Base-by-base conservation (phyloP, 92 coral and sea anemone genomes). In the Actinostola sp. region DNA sequence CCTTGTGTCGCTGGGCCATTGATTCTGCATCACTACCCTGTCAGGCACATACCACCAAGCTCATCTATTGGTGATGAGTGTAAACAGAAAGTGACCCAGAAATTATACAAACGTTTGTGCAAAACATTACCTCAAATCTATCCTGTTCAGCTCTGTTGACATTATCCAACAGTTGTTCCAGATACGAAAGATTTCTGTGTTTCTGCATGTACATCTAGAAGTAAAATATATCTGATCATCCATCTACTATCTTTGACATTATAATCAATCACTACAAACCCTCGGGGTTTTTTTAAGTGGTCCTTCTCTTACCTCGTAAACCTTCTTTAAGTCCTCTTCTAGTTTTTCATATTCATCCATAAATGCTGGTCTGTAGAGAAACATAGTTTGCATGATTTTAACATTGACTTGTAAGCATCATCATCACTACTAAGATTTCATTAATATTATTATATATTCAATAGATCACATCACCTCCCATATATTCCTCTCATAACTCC, bases 321-420 rank as follows among this genome's bases (percentile, higher is more conserved):
- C 89, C 31, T 78, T 88, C 63, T 93, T 89, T 24, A 93, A 58
- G 58, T 93, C 98, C 23, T 90, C 97, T 38, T 93, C 98, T 31
- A 93, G 89, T 61, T 90, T 93, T 70, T 93, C 98, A 79, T 93
- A 93, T 64, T 93, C 98, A 25, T 93, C 98, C 98, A 93, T 93
- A 54, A 91, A 93, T 36, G 98, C 98, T 28, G 98, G 98, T 62
- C 98, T 93, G 56, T 17, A 78, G 53, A 5, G 16, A 14, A 33
- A 76, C 39, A 35, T 11, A 48, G 25, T 23, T n/a, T n/a, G n/a
- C n/a, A n/a, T n/a, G n/a, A n/a, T n/a, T n/a, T n/a, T n/a, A n/a
- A n/a, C n/a, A n/a, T n/a, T n/a, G n/a, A n/a, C n/a, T n/a, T n/a
- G n/a, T n/a, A n/a, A n/a, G n/a, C n/a, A n/a, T n/a, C n/a, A n/a